Evolutionary conservation across 2,888 invertebrate species (phyloP), one percentile per base, ranked within the genome.

Genomic region (Notocelia uddmanniana): DNA sequence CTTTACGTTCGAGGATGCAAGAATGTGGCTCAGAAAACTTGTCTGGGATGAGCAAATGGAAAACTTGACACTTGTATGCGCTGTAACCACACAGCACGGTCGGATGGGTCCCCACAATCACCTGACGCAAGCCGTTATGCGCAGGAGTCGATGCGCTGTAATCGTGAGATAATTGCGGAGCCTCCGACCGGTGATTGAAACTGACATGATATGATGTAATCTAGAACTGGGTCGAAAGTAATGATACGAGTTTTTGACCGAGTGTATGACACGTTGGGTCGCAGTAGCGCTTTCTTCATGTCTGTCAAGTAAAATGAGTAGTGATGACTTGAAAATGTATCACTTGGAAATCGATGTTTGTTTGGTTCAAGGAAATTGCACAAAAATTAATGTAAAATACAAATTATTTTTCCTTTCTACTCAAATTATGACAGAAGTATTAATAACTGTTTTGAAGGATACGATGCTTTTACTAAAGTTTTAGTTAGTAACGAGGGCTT

Each of bases 191-290:
- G 48, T 73, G 71, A 76, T 74, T 75, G 77, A 75, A 76, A 77
- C 73, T 77, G 77, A 75, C 77, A 74, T 69, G 70, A 72, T 73
- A 68, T 74, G 64, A 76, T 74, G 76, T 74, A 76, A 76, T 72
- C 54, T 23, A 63, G 69, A 69, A 70, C 68, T 66, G 64, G 69
- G 69, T 69, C 69, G 66, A 45, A 54, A 63, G 19, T 15, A 19
- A 66, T 67, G 59, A 62, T 59, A 34, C 58, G 18, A 37, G 26
- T 31, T 50, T 64, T 45, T 45, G 66, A 55, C 45, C 31, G 48
- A 18, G 26, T 11, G 18, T 34, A 23, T 21, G 23, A 26, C 11
- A 45, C 10, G 3, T 21, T 41, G 21, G 8, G 58, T 41, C 21
- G 3, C 15, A 59, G 41, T 0, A 41, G 15, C 15, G 13, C 41